These are phyloP conservation scores for Apodemia duryi DNA, from an alignment of 2,888 invertebrate species.

Conservation along the genomic window DNA sequence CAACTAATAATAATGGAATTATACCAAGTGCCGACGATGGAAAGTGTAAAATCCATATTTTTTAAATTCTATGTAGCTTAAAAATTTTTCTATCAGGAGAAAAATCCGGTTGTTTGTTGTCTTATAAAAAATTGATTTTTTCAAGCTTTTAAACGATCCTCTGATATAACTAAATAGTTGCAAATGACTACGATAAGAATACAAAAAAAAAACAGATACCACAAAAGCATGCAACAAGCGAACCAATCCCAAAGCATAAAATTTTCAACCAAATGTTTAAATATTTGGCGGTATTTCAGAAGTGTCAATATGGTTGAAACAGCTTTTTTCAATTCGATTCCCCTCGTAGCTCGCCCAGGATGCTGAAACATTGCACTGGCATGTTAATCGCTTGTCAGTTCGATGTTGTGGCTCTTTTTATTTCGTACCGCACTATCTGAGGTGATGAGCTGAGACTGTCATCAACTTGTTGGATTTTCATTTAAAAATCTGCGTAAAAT, in stretches of 20 bases:
- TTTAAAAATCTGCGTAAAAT: background rate
- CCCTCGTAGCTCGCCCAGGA: background rate
- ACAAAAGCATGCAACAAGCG: background rate
- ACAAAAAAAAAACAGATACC: no score
- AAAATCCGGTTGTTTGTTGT: no score
- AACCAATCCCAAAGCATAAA: background rate
- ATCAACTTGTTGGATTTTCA: conserved; percentile 14
- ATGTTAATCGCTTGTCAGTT: conserved; percentile 13
- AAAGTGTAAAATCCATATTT: no score
- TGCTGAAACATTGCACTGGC: conserved; percentile 6
- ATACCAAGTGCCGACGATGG: no score
- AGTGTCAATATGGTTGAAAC: background rate
- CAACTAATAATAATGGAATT: no score
- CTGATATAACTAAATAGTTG: no score
- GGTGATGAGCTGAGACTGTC: conserved; percentile 5
- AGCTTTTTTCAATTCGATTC: conserved; percentile 5
- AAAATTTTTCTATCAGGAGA: no score
- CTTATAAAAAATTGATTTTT: no score
- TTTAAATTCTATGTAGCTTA: no score
- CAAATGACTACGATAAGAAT: no score
- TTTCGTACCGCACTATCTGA: background rate
- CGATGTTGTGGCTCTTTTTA: conserved; percentile 12
- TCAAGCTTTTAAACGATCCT: no score
- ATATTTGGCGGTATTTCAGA: background rate
- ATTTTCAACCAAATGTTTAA: background rate